Percentiles rank a stretch among this genome's conserved stretches.
Evolutionary conservation across 2,113 vertebrate genomes (phyloP).

Genomic region (Thalassoma bifasciatum): DNA sequence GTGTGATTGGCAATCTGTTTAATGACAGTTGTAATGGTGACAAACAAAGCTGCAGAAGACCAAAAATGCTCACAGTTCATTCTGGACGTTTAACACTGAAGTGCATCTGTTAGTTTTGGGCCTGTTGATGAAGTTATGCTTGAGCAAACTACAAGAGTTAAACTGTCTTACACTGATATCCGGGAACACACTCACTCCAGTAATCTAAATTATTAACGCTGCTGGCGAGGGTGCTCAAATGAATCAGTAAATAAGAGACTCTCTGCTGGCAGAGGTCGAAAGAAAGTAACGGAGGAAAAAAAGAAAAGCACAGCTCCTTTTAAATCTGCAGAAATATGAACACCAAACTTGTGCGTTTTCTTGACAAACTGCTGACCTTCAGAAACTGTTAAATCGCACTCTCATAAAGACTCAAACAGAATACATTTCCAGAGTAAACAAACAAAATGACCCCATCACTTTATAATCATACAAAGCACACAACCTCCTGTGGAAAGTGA

Average conservation of each 20-base stretch:
- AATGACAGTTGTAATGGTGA: slow-evolving; percentile 74
- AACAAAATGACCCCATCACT: slow-evolving; percentile 62
- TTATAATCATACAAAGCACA: slow-evolving; percentile 70
- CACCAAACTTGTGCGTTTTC: background rate
- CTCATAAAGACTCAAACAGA: slow-evolving; percentile 2
- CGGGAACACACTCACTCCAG: slow-evolving; percentile 19
- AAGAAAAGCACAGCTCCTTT: background rate
- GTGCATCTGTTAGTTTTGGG: slow-evolving; percentile 21
- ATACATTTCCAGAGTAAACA: slow-evolving; percentile 54
- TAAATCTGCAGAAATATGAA: background rate
- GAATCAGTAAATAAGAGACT: slow-evolving; percentile 43
- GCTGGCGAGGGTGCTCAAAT: slow-evolving; percentile 49
- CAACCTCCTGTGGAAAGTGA: slow-evolving; percentile 48
- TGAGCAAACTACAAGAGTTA: slow-evolving; percentile 23
- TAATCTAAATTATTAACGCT: slow-evolving; percentile 43
- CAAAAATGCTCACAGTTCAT: slow-evolving; percentile 41
- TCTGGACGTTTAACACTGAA: slow-evolving; percentile 28
- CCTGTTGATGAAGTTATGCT: background rate
- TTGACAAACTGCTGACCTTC: slow-evolving; percentile 34
- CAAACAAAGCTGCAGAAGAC: slow-evolving; percentile 51
- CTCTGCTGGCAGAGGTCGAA: slow-evolving; percentile 13
- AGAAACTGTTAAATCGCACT: slow-evolving; percentile 7
- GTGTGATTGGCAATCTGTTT: slow-evolving; percentile 71
- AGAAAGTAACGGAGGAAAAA: slow-evolving; percentile 10
- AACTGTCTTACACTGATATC: slow-evolving; percentile 16